phyloP scores from a whole-genome alignment of 2,888 invertebrate species.

The Sepioteuthis lessoniana region DNA sequence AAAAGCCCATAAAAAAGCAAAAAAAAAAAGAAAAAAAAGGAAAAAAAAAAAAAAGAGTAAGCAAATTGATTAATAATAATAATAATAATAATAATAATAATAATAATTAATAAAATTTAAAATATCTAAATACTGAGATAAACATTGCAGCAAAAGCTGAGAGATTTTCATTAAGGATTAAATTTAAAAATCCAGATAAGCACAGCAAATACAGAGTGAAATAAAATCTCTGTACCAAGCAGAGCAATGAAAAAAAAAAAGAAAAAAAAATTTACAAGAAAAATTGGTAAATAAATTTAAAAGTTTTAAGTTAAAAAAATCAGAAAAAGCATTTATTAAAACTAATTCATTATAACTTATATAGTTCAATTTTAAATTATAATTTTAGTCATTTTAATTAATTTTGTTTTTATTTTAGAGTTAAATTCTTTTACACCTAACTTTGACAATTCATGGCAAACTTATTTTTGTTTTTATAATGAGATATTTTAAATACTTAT shows the following conservation, averaged over 20 bases:
- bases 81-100: too few species aligned
- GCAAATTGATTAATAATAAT: neutral
- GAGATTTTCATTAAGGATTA: neutral
- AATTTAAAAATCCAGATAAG: neutral
- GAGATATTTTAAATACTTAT: too few species aligned
- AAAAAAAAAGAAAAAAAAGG: neutral
- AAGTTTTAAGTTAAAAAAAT: neutral
- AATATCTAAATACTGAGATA: neutral
- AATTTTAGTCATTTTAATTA: neutral
- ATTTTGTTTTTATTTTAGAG: neutral
- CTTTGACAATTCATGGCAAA: neutral
- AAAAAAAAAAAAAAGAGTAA: neutral
- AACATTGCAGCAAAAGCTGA: neutral
- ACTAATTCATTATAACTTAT: neutral
- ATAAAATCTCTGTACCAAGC: neutral
- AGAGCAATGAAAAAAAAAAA: neutral
- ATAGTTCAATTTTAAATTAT: neutral
- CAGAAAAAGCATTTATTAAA: neutral
- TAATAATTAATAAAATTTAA: neutral
- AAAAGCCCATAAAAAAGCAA: neutral
- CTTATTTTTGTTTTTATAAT: neutral
- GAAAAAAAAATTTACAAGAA: neutral
- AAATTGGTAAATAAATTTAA: neutral
- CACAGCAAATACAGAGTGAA: neutral
- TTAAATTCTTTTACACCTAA: neutral